These are phyloP conservation scores for Antheraea assamensis DNA, from an alignment of 2,888 invertebrate genomes.

Conservation along the genomic window DNA sequence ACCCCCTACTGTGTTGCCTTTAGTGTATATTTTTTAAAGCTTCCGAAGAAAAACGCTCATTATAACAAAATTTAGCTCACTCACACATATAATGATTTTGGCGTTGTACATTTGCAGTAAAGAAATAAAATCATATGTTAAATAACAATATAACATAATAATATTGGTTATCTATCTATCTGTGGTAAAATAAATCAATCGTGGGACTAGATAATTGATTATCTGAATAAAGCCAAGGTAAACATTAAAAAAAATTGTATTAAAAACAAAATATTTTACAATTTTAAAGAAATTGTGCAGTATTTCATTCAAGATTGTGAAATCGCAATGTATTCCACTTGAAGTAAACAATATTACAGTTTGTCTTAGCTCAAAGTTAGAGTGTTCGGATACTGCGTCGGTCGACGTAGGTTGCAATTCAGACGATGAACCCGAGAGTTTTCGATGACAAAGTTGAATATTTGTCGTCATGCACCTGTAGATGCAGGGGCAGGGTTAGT, in stretches of 20 bases:
- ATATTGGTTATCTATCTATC: background rate
- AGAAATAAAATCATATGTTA: background rate
- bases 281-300: background rate
- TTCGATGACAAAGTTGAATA: too few species aligned
- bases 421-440: too few species aligned
- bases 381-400: too few species aligned
- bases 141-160: background rate
- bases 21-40: too few species aligned
- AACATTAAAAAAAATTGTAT: background rate
- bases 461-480: too few species aligned
- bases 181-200: background rate
- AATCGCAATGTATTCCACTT: background rate
- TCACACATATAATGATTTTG: background rate
- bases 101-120: background rate
- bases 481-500: too few species aligned
- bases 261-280: background rate
- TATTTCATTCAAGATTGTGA: too few species aligned
- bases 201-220: background rate
- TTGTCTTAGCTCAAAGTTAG: too few species aligned
- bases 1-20: too few species aligned
- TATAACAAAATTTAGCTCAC: too few species aligned
- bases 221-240: background rate
- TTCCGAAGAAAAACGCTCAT: too few species aligned
- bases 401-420: too few species aligned
- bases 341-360: background rate